phyloP scores from a whole-genome alignment of 1,140 invertebrate species.

The Bicyclus anynana region DNA sequence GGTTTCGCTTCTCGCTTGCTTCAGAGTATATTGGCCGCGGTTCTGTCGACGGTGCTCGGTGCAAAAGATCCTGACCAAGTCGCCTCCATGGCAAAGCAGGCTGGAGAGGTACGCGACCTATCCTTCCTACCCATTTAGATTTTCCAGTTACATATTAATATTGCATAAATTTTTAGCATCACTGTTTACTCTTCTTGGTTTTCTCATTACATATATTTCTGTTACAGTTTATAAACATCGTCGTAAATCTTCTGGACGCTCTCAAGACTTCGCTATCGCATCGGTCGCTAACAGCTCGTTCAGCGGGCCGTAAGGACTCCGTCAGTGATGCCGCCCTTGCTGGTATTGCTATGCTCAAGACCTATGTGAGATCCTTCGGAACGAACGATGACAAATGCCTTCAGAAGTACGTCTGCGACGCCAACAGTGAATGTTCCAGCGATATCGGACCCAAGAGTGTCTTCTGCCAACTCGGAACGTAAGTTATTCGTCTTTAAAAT shows the following conservation, averaged over 20 bases:
- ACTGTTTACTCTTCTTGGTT: not conserved
- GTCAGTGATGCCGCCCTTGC: conserved; percentile 91
- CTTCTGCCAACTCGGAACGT: conserved; percentile 96
- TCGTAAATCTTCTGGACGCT: conserved; percentile 92
- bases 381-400: conserved; percentile 88
- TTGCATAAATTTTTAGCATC: not conserved
- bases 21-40: conserved; percentile 92
- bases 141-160: conserved; percentile 17
- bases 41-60: conserved; percentile 91
- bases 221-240: conserved; percentile 94
- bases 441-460: conserved; percentile 90
- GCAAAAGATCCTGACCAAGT: conserved; percentile 92
- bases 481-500: conserved; percentile 73
- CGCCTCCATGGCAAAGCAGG: conserved; percentile 93
- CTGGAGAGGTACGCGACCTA: conserved; percentile 89
- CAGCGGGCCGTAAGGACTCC: conserved; percentile 89
- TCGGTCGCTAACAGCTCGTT: conserved; percentile 88
- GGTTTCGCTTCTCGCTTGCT: conserved; percentile 78
- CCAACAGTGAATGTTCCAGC: conserved; percentile 90
- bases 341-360: conserved; percentile 91
- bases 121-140: conserved; percentile 52
- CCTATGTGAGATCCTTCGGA: conserved; percentile 89
- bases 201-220: conserved; percentile 17
- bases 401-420: conserved; percentile 91
- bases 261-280: conserved; percentile 94